Percentiles rank a stretch among this genome's conserved stretches.
Evolutionary conservation across 2,888 invertebrate genomes (phyloP).

Genomic region (Escarpia spicata): DNA sequence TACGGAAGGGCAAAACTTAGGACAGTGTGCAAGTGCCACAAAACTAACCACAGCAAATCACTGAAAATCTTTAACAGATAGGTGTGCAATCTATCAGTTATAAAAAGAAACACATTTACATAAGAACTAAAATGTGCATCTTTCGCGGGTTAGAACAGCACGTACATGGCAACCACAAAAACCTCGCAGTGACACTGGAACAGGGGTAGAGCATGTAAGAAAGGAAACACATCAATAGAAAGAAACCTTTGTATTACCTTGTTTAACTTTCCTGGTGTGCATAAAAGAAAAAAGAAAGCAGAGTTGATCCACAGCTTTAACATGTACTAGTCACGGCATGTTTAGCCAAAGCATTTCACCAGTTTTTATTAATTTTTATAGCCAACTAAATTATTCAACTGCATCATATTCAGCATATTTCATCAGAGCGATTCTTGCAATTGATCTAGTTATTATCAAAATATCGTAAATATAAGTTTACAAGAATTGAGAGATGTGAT

Average conservation of each 20-base stretch:
- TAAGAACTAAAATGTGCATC: not conserved
- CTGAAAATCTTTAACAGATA: not conserved
- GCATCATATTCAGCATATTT: not conserved
- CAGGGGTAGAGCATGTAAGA: not conserved
- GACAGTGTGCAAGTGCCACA: not conserved
- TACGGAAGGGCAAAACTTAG: not conserved
- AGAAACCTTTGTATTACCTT: slow-evolving; percentile 3
- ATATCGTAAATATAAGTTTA: not conserved
- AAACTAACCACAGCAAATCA: not conserved
- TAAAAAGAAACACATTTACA: not conserved
- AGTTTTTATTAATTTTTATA: not conserved
- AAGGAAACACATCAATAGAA: not conserved
- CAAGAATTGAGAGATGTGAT: not conserved
- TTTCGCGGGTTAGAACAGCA: not conserved
- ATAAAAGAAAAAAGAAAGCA: not conserved
- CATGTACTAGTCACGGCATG: not conserved
- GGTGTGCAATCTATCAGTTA: not conserved
- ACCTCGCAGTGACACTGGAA: not conserved
- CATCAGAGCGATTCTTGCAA: not conserved
- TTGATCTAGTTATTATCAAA: not conserved
- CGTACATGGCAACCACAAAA: not conserved
- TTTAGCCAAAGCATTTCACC: not conserved
- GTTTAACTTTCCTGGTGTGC: not conserved
- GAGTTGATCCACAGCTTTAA: not conserved
- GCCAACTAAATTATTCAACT: not conserved